Evolutionary conservation across 2,888 invertebrate genomes (phyloP), one percentile per base, ranked within the genome.

Genomic region (Odiellus spinosus): DNA sequence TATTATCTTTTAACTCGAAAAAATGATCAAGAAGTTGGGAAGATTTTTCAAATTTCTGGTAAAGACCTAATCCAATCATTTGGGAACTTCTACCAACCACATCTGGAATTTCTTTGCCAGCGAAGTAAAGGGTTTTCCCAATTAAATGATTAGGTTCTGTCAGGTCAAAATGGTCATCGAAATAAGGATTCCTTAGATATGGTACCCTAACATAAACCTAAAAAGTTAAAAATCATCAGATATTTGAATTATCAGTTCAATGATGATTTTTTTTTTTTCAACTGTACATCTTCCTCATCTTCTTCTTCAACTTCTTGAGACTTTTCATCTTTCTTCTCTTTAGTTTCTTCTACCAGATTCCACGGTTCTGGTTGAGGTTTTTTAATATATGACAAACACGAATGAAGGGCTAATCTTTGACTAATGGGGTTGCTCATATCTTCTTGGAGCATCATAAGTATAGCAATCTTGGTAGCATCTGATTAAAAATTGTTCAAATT

Each of bases 91-190:
- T 51, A 2, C 61, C 59, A 4, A 65, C 42, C 2, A 58, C 32
- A 14, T 52, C 49, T 26, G 54, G 45, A 21, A 48, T 47, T 40
- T 52, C 21, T 42, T 44, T 44, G 2, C 64, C 62, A 8, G 67
- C 48, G 44, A 59, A 50, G 20, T 56, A 57, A 43, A 93, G 67
- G 2, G 87, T 83, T 70, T 93, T 93, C 0, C 91, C 91, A 42
- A 83, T 71, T 36, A 86, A 68, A 60, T 76, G 73, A 20, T 72
- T 64, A 5, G 78, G 74, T 55, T 84, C 78, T 49, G 66, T 73
- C 17, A 91, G 71, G 66, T 88, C 88, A 68, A 88, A 87, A 65
- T 93, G 90, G 60, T 85, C 82, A 69, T 93, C 91, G 67, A 80
- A 80, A 63, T 73, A 84, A 1, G 80, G 77, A 63, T 88, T 87